A percentile compares a stretch with the other conserved stretches of the same genome.
Evolutionary conservation across 2,888 invertebrate genomes (phyloP).

Genomic region (Trypoxylon attenuatum): DNA sequence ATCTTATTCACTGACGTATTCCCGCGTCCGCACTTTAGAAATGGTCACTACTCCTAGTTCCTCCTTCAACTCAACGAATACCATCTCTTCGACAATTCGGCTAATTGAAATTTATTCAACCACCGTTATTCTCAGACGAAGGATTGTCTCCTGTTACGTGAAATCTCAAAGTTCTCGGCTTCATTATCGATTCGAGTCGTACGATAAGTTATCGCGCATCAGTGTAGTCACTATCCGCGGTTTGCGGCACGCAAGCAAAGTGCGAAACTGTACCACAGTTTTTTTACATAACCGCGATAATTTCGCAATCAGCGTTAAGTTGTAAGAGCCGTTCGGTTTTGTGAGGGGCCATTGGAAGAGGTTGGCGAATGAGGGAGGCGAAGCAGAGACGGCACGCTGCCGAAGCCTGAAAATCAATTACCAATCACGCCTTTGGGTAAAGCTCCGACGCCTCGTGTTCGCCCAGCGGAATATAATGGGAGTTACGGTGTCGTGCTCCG

Average conservation of each 20-base stretch:
- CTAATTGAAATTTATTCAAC: conserved; percentile 15
- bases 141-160: no score
- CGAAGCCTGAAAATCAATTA: conserved; percentile 69
- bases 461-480: conserved; percentile 64
- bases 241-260: no score
- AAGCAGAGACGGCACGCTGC: conserved; percentile 49
- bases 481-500: conserved; percentile 55
- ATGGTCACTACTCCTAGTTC: background rate
- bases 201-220: no score
- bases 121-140: no score
- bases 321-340: conserved; percentile 7
- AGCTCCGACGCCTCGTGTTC: conserved; percentile 60
- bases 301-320: conserved; percentile 23
- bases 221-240: no score
- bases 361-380: conserved; percentile 24
- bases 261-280: no score
- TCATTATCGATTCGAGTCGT: no score
- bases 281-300: conserved; percentile 8
- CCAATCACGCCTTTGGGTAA: conserved; percentile 67
- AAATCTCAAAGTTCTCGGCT: no score
- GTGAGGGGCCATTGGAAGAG: conserved; percentile 24
- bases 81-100: background rate
- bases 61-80: background rate
- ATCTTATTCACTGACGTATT: conserved; percentile 10
- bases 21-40: background rate